Conservation (phyloP, 2,888 invertebrate species). For the Elmis aenea region DNA sequence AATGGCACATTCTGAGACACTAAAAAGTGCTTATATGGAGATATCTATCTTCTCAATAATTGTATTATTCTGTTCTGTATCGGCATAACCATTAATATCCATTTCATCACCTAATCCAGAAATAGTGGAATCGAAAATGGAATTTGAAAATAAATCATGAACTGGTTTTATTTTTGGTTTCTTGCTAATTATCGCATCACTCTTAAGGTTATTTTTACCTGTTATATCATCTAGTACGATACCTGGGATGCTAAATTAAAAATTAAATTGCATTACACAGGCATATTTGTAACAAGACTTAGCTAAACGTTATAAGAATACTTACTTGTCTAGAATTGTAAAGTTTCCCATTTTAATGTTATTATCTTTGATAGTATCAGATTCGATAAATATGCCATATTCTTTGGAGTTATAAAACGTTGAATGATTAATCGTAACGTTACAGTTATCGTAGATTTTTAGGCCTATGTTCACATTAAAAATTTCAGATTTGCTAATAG, state of each 20-base stretch:
- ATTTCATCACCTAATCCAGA: too few relatives aligned
- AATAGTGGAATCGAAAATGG: not conserved
- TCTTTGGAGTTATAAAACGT: not conserved
- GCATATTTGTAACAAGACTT: too few relatives aligned
- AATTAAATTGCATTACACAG: too few relatives aligned
- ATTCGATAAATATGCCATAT: not conserved
- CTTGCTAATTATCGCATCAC: constrained; percentile 37
- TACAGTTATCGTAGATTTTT: constrained; percentile 46
- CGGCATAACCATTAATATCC: too few relatives aligned
- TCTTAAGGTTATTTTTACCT: constrained; percentile 36
- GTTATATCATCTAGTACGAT: constrained; percentile 29
- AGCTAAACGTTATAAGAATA: too few relatives aligned
- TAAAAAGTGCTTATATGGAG: too few relatives aligned
- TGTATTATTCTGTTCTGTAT: too few relatives aligned
- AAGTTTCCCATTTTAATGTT: not conserved
- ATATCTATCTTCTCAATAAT: too few relatives aligned
- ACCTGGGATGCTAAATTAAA: constrained; percentile 38
- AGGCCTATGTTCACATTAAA: constrained; percentile 37
- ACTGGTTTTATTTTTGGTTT: constrained; percentile 34
- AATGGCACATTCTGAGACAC: too few relatives aligned
- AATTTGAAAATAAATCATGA: constrained; percentile 35
- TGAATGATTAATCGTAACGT: not conserved
- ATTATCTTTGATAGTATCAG: not conserved
- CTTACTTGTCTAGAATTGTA: not conserved
- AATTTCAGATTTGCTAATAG: constrained; percentile 37